Conservation (phyloP, 1,140 invertebrate genomes). For the Ectropis grisescens region DNA sequence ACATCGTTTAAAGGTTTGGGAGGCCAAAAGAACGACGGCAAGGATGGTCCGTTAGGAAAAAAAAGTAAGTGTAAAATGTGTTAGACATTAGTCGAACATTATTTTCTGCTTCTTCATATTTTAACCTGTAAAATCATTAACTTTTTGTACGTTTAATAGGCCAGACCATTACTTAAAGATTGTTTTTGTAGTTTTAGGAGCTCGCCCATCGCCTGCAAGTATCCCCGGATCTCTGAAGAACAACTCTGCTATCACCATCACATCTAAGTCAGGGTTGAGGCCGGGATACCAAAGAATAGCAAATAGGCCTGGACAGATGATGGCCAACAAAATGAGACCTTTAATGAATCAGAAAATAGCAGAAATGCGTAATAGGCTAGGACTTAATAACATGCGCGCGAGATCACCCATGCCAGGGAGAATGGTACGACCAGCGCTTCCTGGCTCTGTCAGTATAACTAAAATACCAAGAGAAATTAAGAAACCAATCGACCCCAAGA, state of each 20-base stretch:
- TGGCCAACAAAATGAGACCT: constrained; percentile 38
- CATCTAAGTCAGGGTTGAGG: constrained; percentile 70
- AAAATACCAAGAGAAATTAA: constrained; percentile 44
- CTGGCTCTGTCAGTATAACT: constrained; percentile 55
- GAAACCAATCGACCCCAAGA: constrained; percentile 20
- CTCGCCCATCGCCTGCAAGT: constrained; percentile 54
- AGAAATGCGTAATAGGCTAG: constrained; percentile 46
- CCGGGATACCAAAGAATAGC: constrained; percentile 47
- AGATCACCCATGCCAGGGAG: constrained; percentile 29
- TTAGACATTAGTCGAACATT: too few relatives aligned
- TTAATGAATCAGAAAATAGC: constrained; percentile 51
- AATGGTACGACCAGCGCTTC: constrained; percentile 36
- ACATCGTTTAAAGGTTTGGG: constrained; percentile 79
- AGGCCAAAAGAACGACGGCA: constrained; percentile 73
- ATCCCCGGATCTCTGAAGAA: constrained; percentile 76
- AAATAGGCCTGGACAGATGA: constrained; percentile 27
- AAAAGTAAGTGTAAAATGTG: too few relatives aligned
- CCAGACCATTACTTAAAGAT: too few relatives aligned
- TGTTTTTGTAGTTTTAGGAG: constrained; percentile 51
- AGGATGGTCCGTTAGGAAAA: constrained; percentile 63
- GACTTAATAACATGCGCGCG: constrained; percentile 27
- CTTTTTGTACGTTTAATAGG: too few relatives aligned
- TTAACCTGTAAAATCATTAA: too few relatives aligned
- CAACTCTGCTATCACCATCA: constrained; percentile 77
- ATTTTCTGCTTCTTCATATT: too few relatives aligned